Base-by-base conservation (phyloP, 2,888 invertebrate genomes). In the Bimastos eiseni region DNA sequence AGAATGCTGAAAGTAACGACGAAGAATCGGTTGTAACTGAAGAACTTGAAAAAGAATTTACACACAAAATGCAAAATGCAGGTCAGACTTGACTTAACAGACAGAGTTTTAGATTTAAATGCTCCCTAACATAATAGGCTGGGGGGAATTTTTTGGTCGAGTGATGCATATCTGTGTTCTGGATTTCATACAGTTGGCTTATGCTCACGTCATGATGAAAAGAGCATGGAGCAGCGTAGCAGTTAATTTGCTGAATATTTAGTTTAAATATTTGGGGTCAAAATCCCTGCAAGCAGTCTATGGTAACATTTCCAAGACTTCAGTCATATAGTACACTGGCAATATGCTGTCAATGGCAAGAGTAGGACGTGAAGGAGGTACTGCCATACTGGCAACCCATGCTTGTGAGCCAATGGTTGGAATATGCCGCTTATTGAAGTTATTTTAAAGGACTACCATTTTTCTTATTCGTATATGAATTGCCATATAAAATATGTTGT, bases 11-110 rank as follows among this genome's bases (percentile, higher is more conserved):
- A 70, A n/a, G n/a, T n/a, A 70, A 70, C 11, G 70, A 70, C 11
- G 70, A 70, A n/a, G 70, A n/a, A 70, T 70, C 70, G 11, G 70
- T 70, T 70, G 70, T 70, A 70, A 70, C 70, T 70, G 70, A 70
- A 70, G 70, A 70, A 70, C 70, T 70, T n/a, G 70, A 70, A n/a
- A 70, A 70, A 70, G 70, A 70, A 70, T 70, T 70, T 70, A 70
- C 11, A n/a, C 6, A 70, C 8, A 70, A 70, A 70, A 70, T 70
- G 70, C 70, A n/a, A n/a, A 70, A n/a, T n/a, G 11, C 70, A 70
- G 70, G 70, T 70, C 70, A 70, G 70, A 55, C 24, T 44, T 44
- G 44, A 49, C n/a, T n/a, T n/a, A n/a, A n/a, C n/a, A n/a, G n/a
- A n/a, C 49, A 49, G 49, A 49, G 49, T 49, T 49, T 19, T 49